Percentiles rank a stretch among this genome's conserved stretches.
phyloP scores from a whole-genome alignment of 1,140 invertebrate species.

The Protaetia brevitarsis region DNA sequence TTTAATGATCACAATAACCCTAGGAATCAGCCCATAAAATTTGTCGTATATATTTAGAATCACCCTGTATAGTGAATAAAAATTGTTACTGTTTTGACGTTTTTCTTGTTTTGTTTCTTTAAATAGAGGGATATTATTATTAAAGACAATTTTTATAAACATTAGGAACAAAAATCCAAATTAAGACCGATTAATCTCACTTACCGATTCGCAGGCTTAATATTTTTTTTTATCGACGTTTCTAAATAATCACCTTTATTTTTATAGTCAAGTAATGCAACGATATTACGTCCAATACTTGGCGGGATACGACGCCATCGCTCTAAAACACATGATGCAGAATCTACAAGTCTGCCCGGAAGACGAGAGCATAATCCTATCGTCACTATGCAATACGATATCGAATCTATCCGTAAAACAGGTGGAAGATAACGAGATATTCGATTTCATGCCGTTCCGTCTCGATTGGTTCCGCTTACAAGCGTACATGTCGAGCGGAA shows the following conservation, averaged over 20 bases:
- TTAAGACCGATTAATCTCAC: too few relatives aligned
- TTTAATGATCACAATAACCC: too few relatives aligned
- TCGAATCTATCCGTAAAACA: conserved; percentile 87
- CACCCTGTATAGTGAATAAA: too few relatives aligned
- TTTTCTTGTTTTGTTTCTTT: too few relatives aligned
- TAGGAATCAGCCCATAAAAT: too few relatives aligned
- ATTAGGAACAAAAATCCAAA: too few relatives aligned
- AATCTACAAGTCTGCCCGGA: conserved; percentile 82
- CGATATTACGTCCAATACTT: conserved; percentile 97
- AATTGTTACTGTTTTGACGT: too few relatives aligned
- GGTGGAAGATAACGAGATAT: conserved; percentile 94
- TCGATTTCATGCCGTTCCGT: conserved; percentile 92
- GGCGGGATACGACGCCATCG: conserved; percentile 91
- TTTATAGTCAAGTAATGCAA: conserved; percentile 67
- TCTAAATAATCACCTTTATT: not conserved
- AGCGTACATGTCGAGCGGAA: conserved; percentile 86
- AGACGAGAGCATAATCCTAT: conserved; percentile 92
- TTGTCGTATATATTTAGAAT: too few relatives aligned
- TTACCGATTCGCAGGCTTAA: too few relatives aligned
- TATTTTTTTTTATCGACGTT: too few relatives aligned
- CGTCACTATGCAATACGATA: conserved; percentile 88
- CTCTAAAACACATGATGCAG: conserved; percentile 88
- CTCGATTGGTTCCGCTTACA: conserved; percentile 95
- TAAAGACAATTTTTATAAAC: too few relatives aligned
- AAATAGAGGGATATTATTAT: too few relatives aligned